Percentiles rank a stretch among this genome's conserved stretches.
These are phyloP conservation scores for Onychorhynchus coronatus DNA, from an alignment of 2,113 vertebrate genomes.

Conservation along the genomic window DNA sequence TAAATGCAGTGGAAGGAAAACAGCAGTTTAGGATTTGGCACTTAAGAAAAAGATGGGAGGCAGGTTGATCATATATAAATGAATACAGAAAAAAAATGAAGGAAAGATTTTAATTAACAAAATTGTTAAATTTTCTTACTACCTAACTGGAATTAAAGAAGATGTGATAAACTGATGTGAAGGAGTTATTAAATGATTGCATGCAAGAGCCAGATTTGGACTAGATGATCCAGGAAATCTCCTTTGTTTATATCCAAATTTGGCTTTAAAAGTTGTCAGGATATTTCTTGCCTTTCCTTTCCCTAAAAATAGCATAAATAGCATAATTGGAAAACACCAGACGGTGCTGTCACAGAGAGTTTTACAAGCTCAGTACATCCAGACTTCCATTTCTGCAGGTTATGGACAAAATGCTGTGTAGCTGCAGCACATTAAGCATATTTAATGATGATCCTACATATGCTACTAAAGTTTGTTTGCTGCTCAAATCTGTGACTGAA, in stretches of 20 bases:
- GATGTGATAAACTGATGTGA: not conserved
- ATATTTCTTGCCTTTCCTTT: not conserved
- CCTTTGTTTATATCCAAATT: not conserved
- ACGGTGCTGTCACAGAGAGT: not conserved
- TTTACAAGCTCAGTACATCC: not conserved
- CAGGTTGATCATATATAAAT: not conserved
- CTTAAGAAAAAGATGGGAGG: not conserved
- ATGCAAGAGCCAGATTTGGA: not conserved
- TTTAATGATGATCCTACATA: not conserved
- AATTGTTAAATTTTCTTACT: not conserved
- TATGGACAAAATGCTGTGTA: not conserved
- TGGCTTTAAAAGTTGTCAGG: not conserved
- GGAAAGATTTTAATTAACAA: not conserved
- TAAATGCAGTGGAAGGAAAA: not conserved
- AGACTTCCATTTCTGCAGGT: not conserved
- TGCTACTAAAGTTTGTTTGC: not conserved
- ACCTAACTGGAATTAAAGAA: not conserved
- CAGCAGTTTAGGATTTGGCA: not conserved
- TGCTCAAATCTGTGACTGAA: not conserved
- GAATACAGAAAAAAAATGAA: not conserved
- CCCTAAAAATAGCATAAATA: not conserved
- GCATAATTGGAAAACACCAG: not conserved
- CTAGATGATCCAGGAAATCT: not conserved
- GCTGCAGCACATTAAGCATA: not conserved
- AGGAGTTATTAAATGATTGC: not conserved